Percentiles rank a stretch among this genome's conserved stretches.
Conservation (phyloP, 2,888 invertebrate genomes). For the Polyommatus iphigenia region DNA sequence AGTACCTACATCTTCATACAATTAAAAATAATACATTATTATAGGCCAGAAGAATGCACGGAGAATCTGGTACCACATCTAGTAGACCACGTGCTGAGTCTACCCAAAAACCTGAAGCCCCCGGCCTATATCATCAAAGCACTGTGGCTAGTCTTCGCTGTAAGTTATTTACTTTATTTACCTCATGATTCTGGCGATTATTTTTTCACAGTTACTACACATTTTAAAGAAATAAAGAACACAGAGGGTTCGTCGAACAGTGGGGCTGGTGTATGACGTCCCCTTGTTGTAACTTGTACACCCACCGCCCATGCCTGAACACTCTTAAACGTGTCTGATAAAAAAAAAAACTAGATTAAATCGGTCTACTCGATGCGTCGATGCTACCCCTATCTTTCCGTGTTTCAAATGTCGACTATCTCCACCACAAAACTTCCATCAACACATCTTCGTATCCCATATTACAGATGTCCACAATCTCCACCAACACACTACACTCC, state of each 20-base stretch:
- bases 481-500: slow-evolving; percentile 58
- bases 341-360: no score
- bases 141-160: slow-evolving; percentile 72
- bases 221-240: no score
- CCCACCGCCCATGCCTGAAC: slow-evolving; percentile 67
- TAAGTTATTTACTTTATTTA: slow-evolving; percentile 46
- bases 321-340: no score
- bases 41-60: slow-evolving; percentile 68
- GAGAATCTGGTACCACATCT: slow-evolving; percentile 60
- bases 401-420: no score
- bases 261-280: slow-evolving; percentile 57
- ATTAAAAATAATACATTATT: no score
- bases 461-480: slow-evolving; percentile 67
- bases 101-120: slow-evolving; percentile 55
- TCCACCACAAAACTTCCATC: no score
- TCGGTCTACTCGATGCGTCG: no score
- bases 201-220: no score
- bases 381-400: not conserved
- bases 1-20: no score
- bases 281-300: slow-evolving; percentile 61
- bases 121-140: slow-evolving; percentile 70
- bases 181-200: not conserved
- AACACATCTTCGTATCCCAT: no score
- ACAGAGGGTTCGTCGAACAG: slow-evolving; percentile 59
- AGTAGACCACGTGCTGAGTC: slow-evolving; percentile 60